These are phyloP conservation scores for Crocidura indochinensis DNA, from an alignment of 2,797 vertebrate genomes.

Conservation along the genomic window DNA sequence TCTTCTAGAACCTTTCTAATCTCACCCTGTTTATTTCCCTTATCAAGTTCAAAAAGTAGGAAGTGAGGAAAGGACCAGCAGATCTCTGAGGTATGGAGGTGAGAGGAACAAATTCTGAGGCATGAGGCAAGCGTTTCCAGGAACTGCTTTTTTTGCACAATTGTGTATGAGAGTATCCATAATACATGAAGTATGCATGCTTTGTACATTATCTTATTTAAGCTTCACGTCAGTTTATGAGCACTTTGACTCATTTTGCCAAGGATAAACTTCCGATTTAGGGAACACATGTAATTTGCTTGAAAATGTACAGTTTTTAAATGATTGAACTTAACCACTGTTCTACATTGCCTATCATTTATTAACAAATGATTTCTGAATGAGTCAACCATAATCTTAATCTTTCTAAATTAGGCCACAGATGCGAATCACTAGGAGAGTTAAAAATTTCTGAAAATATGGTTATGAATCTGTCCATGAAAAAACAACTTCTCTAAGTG, in stretches of 20 bases:
- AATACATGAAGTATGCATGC: background rate
- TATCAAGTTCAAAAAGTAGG: background rate
- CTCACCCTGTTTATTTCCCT: too few relatives aligned
- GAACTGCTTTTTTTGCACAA: conserved; percentile 1
- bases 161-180: background rate
- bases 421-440: background rate
- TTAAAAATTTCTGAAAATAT: conserved; percentile 15
- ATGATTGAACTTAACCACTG: background rate
- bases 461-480: conserved; percentile 4
- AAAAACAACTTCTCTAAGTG: conserved; percentile 49
- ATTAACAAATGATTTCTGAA: conserved; percentile 37
- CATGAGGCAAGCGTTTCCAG: background rate
- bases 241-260: background rate
- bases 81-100: background rate
- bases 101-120: background rate
- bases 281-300: background rate
- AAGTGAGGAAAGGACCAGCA: background rate
- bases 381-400: conserved; percentile 3
- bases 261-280: background rate
- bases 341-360: background rate
- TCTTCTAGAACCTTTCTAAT: too few relatives aligned
- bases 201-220: conserved; percentile 8
- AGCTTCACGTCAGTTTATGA: conserved; percentile 17
- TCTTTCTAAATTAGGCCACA: conserved; percentile 39
- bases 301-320: conserved; percentile 2